Conservation (phyloP, 2,888 invertebrate genomes). For the Sycophila texana region DNA sequence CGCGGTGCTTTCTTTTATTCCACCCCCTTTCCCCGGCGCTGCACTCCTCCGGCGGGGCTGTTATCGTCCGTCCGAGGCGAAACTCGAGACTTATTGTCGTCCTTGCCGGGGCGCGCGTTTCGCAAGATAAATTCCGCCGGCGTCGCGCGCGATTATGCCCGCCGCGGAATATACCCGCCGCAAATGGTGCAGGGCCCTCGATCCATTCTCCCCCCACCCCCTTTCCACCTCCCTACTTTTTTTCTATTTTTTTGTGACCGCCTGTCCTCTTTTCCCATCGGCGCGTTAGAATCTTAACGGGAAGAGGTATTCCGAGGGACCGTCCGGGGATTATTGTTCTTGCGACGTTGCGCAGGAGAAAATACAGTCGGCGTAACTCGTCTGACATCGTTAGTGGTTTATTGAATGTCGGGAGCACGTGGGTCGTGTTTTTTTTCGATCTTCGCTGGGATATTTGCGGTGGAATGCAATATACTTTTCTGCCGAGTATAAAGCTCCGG, state of each 20-base stretch:
- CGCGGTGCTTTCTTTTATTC: slow-evolving; percentile 1
- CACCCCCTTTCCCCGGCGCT: neutral
- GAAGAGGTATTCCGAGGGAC: neutral
- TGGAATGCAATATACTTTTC: no score
- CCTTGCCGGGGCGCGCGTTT: slow-evolving; percentile 12
- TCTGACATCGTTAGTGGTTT: no score
- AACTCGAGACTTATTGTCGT: slow-evolving; percentile 42
- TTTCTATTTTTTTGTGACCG: neutral
- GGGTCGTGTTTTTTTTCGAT: no score
- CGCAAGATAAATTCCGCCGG: slow-evolving; percentile 39
- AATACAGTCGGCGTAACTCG: no score
- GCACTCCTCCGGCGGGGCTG: neutral
- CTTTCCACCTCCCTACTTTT: neutral
- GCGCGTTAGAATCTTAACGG: slow-evolving; percentile 6
- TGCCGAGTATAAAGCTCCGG: no score
- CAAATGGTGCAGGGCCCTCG: slow-evolving; percentile 21
- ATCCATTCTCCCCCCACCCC: neutral
- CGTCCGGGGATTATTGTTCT: neutral
- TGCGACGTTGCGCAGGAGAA: neutral
- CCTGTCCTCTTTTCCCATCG: neutral
- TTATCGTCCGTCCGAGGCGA: slow-evolving; percentile 33
- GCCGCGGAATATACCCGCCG: slow-evolving; percentile 18
- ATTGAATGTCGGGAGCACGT: no score
- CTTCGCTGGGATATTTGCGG: no score
- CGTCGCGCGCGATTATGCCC: slow-evolving; percentile 35